These are phyloP conservation scores for Cephalopachus bancanus DNA, from an alignment of 2,797 vertebrate genomes.

Conservation along the genomic window DNA sequence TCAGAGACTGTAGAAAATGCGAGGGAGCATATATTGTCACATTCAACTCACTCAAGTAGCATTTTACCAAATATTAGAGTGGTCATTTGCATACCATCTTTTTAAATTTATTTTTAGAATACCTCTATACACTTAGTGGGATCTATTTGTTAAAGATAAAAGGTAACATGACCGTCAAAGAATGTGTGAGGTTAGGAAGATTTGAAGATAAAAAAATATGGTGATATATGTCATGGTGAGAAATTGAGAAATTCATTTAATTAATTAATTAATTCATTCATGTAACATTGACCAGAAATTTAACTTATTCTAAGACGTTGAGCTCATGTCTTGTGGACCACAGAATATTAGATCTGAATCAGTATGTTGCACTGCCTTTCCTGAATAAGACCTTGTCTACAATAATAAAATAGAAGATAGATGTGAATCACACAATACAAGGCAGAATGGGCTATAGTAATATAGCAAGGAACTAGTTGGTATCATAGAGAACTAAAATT, in stretches of 20 bases:
- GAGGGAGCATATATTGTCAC: neutral
- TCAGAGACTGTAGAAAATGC: conserved; percentile 41
- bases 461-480: neutral
- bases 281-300: conserved; percentile 46
- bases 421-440: neutral
- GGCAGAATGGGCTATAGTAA: neutral
- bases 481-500: neutral
- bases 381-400: conserved; percentile 6
- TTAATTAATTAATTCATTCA: conserved; percentile 31
- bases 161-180: neutral
- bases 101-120: neutral
- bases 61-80: neutral
- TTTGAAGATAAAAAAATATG: conserved; percentile 22
- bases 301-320: neutral
- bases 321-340: neutral
- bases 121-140: neutral
- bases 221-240: neutral
- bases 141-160: neutral
- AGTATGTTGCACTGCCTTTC: neutral
- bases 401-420: conserved; percentile 11
- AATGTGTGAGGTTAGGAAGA: neutral
- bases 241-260: neutral
- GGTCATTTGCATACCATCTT: neutral
- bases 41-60: neutral
- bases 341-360: conserved; percentile 23